Base-by-base conservation (phyloP, 2,888 invertebrate species). In the Linnaemya vulpina region DNA sequence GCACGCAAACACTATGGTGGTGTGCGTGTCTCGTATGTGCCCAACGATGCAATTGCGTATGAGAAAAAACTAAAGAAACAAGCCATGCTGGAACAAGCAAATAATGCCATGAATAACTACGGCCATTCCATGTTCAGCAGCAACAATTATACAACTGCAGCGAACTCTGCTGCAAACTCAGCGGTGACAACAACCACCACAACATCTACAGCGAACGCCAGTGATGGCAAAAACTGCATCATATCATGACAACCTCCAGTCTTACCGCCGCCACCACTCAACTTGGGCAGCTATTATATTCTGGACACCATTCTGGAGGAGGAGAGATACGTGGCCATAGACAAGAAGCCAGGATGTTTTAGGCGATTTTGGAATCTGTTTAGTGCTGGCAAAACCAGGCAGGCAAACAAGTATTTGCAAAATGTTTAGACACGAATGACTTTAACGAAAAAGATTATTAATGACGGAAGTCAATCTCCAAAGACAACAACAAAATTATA, bases 11-110 rank as follows among this genome's bases (percentile, higher is more conserved):
- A 96, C 43, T 97, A 97, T 89, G 97, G 97, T 20, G 97, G 97
- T n/a, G 97, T 97, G 15, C 93, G 97, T 85, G 97, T 98, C 88
- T 97, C 97, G 1, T 98, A 98, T 93, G 98, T 98, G 83, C 98
- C 97, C 87, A 97, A 97, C 92, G 97, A 97, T 93, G 96, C 97
- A 1, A 94, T 97, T 35, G 97, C 97, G 77, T 96, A 96, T 89
- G 97, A 96, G 30, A 94, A 95, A 86, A 94, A 96, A 83, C 22
- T 80, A 15, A 94, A 95, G 86, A 94, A 95, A 87, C 93, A 89
- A 70, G 89, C 89, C 17, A 49, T 82, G 71, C 46, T 81, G 60
- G 84, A 85, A 8, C 74, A 85, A 25, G 81, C 84, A 3, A 77
- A 67, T 43, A 83, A 76, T 73, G 74, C 53, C 15, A 65, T 60